Evolutionary conservation across 2,113 vertebrate genomes (phyloP).

Genomic region (Platysternon megacephalum): DNA sequence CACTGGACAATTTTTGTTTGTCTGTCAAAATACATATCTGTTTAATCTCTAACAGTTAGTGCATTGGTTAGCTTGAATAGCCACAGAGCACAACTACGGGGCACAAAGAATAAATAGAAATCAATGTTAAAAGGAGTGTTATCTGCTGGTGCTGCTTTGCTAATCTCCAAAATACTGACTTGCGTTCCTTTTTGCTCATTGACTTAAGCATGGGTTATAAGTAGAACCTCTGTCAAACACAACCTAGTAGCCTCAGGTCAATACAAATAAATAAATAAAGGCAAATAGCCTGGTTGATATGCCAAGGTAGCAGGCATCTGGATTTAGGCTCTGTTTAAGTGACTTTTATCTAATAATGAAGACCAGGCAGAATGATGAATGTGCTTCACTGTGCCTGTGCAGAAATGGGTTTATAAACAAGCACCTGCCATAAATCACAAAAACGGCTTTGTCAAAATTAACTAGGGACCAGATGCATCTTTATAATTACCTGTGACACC

Average conservation of each 20-base stretch:
- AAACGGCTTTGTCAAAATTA: conserved; percentile 82
- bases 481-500: conserved; percentile 82
- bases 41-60: background rate
- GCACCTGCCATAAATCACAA: conserved; percentile 84
- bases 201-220: conserved; percentile 1
- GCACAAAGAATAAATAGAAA: conserved; percentile 29
- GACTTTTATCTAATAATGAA: conserved; percentile 81
- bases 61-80: background rate
- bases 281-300: conserved; percentile 47
- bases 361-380: conserved; percentile 83
- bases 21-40: background rate
- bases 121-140: background rate
- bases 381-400: conserved; percentile 68
- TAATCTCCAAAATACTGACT: conserved; percentile 18
- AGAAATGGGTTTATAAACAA: conserved; percentile 84
- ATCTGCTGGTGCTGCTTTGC: conserved; percentile 16
- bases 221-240: conserved; percentile 36
- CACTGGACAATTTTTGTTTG: background rate
- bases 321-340: conserved; percentile 72
- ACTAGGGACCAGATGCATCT: conserved; percentile 81
- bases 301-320: conserved; percentile 58
- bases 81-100: background rate
- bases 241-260: conserved; percentile 32
- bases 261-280: conserved; percentile 45
- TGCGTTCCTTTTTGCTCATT: conserved; percentile 25